Conservation (phyloP, 2,113 vertebrate species). For the Elgaria multicarinata region DNA sequence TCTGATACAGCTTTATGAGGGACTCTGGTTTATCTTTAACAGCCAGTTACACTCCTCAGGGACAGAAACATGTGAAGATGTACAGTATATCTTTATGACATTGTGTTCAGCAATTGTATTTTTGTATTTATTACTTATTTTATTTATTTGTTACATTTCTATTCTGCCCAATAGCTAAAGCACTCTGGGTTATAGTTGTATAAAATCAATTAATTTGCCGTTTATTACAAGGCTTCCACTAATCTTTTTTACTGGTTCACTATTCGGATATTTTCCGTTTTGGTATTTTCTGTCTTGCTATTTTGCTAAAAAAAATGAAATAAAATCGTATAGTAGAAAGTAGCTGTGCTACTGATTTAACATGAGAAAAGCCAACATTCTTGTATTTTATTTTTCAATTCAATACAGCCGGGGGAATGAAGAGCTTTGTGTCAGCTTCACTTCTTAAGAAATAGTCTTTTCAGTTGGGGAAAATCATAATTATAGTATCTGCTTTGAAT, state of each 20-base stretch:
- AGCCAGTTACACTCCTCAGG: no score
- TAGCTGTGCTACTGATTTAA: not conserved
- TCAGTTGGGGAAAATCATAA: rapidly evolving
- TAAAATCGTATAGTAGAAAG: not conserved
- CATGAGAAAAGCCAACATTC: not conserved
- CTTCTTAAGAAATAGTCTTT: conserved; percentile 16
- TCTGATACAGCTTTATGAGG: no score
- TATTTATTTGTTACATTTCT: no score
- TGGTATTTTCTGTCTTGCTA: not conserved
- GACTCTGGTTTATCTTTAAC: not conserved
- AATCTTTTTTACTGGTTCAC: not conserved
- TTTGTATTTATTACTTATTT: not conserved
- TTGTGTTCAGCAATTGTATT: not conserved
- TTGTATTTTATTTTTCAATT: conserved; percentile 6
- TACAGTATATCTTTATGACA: not conserved
- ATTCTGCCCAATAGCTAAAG: no score
- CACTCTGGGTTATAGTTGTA: not conserved
- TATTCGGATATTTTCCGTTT: not conserved
- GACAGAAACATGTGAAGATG: not conserved
- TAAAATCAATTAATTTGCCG: not conserved
- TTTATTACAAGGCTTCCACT: not conserved
- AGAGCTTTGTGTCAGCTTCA: conserved; percentile 6
- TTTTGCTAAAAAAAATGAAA: not conserved
- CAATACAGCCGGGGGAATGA: not conserved
- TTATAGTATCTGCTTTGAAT: conserved; percentile 10